Base-by-base conservation (phyloP, 2,888 invertebrate genomes). In the Cheilosia variabilis region DNA sequence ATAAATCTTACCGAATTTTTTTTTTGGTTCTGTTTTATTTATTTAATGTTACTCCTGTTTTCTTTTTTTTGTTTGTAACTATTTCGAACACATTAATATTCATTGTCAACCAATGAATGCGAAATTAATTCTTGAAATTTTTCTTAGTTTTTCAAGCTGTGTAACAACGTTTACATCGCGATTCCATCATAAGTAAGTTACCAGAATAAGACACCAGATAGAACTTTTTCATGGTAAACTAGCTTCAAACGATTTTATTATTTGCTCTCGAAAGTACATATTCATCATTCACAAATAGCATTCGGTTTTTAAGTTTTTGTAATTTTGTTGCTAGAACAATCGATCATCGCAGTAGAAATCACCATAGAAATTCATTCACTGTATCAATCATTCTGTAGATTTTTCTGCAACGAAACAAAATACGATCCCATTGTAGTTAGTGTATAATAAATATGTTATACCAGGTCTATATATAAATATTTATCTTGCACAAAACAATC, bases 151-250 rank as follows among this genome's bases (percentile, higher is more conserved):
- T 89, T 90, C 91, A 88, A 90, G 91, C 90, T 91, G 91, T 90
- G 91, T 91, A 89, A 89, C 91, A 89, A 90, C 89, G 88, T 91
- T 91, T 89, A 90, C 91, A 89, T 91, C 91, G 89, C 91, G 91
- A 83, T 91, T 90, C 88, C 90, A 91, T 63, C 89, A 90, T 91
- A 91, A 91, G 91, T 91, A 91, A 91, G 91, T 87, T 19, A 34
- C n/a, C 22, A 72, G 13, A 13, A 13, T 91, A 91, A 91, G 91
- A 84, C 15, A 34, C 4, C 22, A 72, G 17, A 60, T 37, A 57
- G 31, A 68, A 43, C n/a, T 19, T 52, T 71, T 55, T 55, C 27
- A 78, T 10, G 34, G 63, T 27, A 50, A 78, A 19, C 19, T 50
- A 60, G 71, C 75, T 79, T 80, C 19, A 66, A 65, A 43, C 3